phyloP scores from a whole-genome alignment of 2,113 vertebrate genomes.

The Zapornia atra region DNA sequence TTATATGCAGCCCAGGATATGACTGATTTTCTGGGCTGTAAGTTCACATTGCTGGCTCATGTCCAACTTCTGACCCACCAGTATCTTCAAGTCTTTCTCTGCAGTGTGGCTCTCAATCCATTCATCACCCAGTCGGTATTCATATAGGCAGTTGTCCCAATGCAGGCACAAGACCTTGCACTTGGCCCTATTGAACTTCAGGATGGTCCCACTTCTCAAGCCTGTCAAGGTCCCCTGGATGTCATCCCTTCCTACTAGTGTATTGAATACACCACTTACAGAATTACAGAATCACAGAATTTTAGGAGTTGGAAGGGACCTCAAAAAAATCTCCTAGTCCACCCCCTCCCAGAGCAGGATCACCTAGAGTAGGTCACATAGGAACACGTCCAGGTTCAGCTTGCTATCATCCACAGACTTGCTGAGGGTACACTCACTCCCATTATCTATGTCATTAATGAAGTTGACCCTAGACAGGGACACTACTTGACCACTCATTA shows the following conservation, averaged over 20 bases:
- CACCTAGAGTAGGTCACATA: too few species aligned
- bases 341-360: too few species aligned
- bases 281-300: too few species aligned
- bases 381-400: background rate
- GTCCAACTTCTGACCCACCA: background rate
- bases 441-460: background rate
- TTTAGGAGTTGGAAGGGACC: too few species aligned
- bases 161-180: background rate
- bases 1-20: background rate
- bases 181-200: background rate
- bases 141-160: accelerated
- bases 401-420: background rate
- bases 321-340: too few species aligned
- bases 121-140: background rate
- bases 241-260: background rate
- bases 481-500: background rate
- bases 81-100: background rate
- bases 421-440: background rate
- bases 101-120: background rate
- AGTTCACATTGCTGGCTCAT: background rate
- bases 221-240: background rate
- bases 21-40: background rate
- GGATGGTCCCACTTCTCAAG: background rate
- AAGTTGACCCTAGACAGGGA: background rate
- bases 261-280: background rate